A percentile compares a stretch with the other conserved stretches of the same genome.
Evolutionary conservation across 2,797 vertebrate species (phyloP).

Genomic region (Semotilus atromaculatus): DNA sequence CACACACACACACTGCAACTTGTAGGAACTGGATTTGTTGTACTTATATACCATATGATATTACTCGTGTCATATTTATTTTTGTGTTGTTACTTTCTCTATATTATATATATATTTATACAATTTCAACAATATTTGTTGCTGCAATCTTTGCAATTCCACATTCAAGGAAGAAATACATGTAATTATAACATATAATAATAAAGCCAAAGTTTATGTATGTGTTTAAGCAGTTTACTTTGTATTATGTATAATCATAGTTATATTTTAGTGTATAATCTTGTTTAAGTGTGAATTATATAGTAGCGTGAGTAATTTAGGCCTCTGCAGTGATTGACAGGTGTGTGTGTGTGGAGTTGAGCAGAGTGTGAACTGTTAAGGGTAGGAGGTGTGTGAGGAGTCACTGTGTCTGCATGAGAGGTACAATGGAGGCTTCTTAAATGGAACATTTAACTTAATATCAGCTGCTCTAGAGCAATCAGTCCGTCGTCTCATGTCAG

Average conservation of each 20-base stretch:
- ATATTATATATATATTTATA: not conserved
- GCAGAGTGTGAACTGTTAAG: not conserved
- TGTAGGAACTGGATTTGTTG: too few relatives aligned
- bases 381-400: not conserved
- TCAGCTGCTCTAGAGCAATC: too few relatives aligned
- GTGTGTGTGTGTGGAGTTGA: not conserved
- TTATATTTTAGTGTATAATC: not conserved
- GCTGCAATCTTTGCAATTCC: not conserved
- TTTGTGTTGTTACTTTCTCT: not conserved
- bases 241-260: not conserved
- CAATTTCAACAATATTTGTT: not conserved
- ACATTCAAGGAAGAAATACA: not conserved
- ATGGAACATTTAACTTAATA: not conserved
- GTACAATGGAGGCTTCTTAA: not conserved
- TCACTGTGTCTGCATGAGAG: not conserved
- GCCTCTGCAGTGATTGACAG: not conserved
- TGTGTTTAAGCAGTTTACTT: not conserved
- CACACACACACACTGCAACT: too few relatives aligned
- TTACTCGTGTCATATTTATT: too few relatives aligned
- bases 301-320: not conserved
- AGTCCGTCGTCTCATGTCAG: not conserved
- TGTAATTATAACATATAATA: not conserved
- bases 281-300: not conserved
- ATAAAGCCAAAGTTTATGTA: not conserved
- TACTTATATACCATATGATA: too few relatives aligned